Evolutionary conservation across 2,888 invertebrate species (phyloP), one percentile per base, ranked within the genome.

Genomic region (Lepidochrysops patricia): DNA sequence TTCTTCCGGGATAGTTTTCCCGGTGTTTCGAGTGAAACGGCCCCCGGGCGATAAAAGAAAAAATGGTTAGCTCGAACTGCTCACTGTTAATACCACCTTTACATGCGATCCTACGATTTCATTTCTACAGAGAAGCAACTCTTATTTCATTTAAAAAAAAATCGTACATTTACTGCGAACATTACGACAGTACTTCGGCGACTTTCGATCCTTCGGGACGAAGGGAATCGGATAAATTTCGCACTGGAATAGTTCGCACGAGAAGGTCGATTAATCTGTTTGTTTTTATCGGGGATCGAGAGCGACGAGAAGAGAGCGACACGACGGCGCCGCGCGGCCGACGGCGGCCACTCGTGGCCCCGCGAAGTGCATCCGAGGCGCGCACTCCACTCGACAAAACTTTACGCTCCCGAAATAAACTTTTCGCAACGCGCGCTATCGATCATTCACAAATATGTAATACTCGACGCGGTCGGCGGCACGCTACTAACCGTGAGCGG

Each of bases 81-180:
- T 81, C 82, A 79, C 79, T 74, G 82, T 76, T 86, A 87, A 88
- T 86, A 84, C 78, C 83, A 79, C 80, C 76, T 77, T 83, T 83
- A 83, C 86, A 86, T 85, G 85, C 86, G 81, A 86, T 86, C 79
- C 78, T 75, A 83, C 82, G 83, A 88, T 86, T 88, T 86, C 80
- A 87, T 86, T 87, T 77, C 76, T 83, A 82, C 82, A 83, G 76
- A 76, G 78, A 78, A 79, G 73, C 70, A 70, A 74, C 74, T 76
- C 75, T 83, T 82, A 84, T 82, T 81, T 84, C 82, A 85, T 84
- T 80, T n/a, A n/a, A 85, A 75, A 77, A 80, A 80, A 80, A 32
- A 81, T 83, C 73, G 74, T 80, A 76, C 74, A 77, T 80, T 75
- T 81, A 81, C 83, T 82, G 77, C 80, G 82, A 82, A 82, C 80